Base-by-base conservation (phyloP, 2,888 invertebrate genomes). In the Oxyscelio sp. region DNA sequence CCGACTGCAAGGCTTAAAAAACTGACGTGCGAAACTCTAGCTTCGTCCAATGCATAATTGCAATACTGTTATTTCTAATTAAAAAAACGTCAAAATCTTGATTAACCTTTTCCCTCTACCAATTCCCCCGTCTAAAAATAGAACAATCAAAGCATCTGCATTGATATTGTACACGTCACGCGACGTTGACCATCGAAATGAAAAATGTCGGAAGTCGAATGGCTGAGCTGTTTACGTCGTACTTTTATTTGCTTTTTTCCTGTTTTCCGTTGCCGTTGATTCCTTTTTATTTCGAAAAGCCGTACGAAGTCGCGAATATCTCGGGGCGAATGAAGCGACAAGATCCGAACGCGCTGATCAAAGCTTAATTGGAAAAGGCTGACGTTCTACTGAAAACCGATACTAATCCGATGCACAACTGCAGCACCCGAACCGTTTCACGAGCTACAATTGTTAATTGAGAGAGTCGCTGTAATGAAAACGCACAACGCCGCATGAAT, bases 341-440 rank as follows among this genome's bases (percentile, higher is more conserved):
- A 83, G 85, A 86, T 87, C 85, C 79, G 81, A 85, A 73, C 74
- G 83, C 85, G 82, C 84, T 89, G 90, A 90, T 91, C 88, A 90
- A 89, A 91, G 90, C 89, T 91, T 91, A 89, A 91, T 91, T 91
- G 91, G 89, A 91, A 91, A 90, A 89, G 88, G 86, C 85, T 71
- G 85, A 79, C 66, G 85, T 77, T 73, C 79, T 68, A 87, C 82
- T 87, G 85, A 90, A 87, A 87, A 89, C 87, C 87, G 89, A 77
- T 87, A 79, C 87, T 87, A 89, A 89, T 89, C 87, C 87, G 85
- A 88, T 89, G 87, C 86, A 85, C 88, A 78, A 87, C 79, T 70
- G 71, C 80, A 71, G 61, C 71, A 56, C 17, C 24, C 38, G 24
- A 24, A 15, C 58, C 54, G 52, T 56, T 70, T 63, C 65, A 56